phyloP scores from a whole-genome alignment of 2,797 vertebrate genomes.

The Darevskia nairensis region DNA sequence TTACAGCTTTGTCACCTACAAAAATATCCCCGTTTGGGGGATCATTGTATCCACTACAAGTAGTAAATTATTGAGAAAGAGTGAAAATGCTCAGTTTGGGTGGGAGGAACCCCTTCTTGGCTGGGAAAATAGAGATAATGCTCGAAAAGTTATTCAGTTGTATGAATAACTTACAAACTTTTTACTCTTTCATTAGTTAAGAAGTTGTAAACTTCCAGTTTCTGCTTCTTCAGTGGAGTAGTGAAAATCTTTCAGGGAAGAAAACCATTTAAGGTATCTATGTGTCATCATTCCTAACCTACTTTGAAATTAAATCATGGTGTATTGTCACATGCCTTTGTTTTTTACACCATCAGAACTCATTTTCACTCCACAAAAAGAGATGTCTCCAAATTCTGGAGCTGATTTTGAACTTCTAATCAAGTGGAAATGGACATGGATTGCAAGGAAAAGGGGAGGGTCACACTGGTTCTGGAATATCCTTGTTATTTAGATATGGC shows the following conservation, averaged over 20 bases:
- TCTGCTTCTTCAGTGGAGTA: not conserved
- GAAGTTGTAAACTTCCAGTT: not conserved
- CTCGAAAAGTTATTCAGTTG: not conserved
- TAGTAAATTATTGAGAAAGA: not conserved
- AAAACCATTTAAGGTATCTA: not conserved
- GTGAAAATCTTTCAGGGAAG: not conserved
- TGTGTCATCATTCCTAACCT: not conserved
- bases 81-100: not conserved
- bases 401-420: not conserved
- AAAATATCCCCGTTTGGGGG: not conserved
- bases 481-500: not conserved
- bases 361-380: not conserved
- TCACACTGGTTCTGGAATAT: not conserved
- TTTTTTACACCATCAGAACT: not conserved
- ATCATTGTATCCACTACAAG: not conserved
- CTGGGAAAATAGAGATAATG: slow-evolving; percentile 28
- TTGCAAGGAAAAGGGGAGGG: not conserved
- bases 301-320: not conserved
- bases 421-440: not conserved
- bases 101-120: not conserved
- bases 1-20: not conserved
- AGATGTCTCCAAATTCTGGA: not conserved
- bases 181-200: slow-evolving; percentile 14
- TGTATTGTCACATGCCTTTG: not conserved
- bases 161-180: not conserved